Percentiles rank a stretch among this genome's conserved stretches.
phyloP scores from a whole-genome alignment of 2,113 vertebrate genomes.

The Saimiri boliviensis region DNA sequence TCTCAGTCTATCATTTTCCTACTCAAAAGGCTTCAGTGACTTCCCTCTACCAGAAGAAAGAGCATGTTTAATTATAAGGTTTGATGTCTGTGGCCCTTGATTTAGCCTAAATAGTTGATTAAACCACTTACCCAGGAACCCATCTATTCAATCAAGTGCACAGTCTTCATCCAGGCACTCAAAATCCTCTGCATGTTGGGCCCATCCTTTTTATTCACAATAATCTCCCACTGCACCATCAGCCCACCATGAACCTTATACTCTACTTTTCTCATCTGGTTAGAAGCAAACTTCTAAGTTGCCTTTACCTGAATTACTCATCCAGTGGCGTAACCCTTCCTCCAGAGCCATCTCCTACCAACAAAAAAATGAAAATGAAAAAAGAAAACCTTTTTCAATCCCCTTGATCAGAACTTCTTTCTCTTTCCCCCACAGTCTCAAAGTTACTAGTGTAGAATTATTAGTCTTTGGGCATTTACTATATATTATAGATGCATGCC shows the following conservation, averaged over 20 bases:
- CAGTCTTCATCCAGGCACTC: neutral
- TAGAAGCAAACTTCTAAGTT: neutral
- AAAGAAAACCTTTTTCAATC: neutral
- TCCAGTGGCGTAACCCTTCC: neutral
- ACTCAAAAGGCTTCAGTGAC: neutral
- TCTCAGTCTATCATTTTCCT: neutral
- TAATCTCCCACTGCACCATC: neutral
- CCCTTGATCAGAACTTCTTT: neutral
- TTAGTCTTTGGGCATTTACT: neutral
- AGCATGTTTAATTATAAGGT: neutral
- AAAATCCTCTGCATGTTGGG: neutral
- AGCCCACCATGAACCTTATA: neutral
- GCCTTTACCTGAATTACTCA: neutral
- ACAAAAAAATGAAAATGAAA: too few relatives aligned
- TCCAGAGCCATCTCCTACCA: neutral
- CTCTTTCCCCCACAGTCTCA: neutral
- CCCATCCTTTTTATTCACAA: neutral
- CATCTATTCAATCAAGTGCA: neutral
- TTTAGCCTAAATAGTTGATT: neutral
- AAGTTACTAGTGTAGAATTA: neutral
- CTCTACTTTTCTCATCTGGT: neutral
- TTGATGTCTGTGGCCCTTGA: neutral
- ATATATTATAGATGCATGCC: neutral
- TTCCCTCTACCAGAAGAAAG: neutral
- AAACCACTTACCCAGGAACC: neutral